Conservation (phyloP, 2,113 vertebrate species). For the Pseudorectes ferrugineus region DNA sequence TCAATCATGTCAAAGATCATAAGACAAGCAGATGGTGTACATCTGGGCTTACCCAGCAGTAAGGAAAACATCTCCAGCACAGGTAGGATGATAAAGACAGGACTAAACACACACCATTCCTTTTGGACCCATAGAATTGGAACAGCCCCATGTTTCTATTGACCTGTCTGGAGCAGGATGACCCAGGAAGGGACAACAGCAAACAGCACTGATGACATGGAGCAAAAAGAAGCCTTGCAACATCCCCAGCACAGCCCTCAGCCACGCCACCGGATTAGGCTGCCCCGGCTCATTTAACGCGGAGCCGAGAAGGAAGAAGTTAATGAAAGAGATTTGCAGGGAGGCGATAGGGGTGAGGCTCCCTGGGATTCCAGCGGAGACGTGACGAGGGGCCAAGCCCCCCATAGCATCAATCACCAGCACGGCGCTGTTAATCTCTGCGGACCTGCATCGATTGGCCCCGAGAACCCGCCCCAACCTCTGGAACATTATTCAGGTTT, state of each 20-base stretch:
- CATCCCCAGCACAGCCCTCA: not conserved
- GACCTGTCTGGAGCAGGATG: slow-evolving; percentile 6
- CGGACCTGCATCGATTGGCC: not conserved
- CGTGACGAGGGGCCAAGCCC: not conserved
- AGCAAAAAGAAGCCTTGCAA: slow-evolving; percentile 3
- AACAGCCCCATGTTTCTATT: not conserved
- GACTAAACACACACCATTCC: not conserved
- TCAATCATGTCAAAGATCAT: slow-evolving; percentile 68
- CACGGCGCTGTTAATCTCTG: not conserved
- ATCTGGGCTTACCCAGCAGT: slow-evolving; percentile 67
- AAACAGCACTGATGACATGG: not conserved
- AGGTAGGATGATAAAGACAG: slow-evolving; percentile 45
- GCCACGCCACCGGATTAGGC: not conserved
- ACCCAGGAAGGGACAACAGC: not conserved
- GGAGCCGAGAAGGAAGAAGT: not conserved
- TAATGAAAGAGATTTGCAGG: not conserved
- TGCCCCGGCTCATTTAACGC: not conserved
- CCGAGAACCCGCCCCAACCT: not conserved
- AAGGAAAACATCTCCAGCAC: slow-evolving; percentile 49
- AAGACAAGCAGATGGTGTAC: slow-evolving; percentile 68
- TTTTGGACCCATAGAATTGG: not conserved
- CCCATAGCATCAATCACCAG: not conserved
- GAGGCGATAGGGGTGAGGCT: not conserved
- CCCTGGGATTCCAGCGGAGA: not conserved
- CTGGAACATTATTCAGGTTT: not conserved